Conservation (phyloP, 2,888 invertebrate species). For the Tridacna gigas region DNA sequence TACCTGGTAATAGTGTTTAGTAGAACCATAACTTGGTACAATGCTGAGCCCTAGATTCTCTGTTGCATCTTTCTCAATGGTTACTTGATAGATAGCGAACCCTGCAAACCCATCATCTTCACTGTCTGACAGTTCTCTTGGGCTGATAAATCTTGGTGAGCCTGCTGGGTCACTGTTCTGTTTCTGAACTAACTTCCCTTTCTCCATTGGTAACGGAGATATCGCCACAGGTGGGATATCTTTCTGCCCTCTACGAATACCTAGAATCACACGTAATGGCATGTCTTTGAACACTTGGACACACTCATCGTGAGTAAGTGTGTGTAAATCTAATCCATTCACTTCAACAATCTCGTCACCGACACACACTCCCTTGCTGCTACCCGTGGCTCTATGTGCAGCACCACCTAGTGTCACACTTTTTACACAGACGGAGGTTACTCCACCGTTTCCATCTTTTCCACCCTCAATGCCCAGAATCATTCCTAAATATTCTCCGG, state of each 20-base stretch:
- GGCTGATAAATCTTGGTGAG: slow-evolving; percentile 21
- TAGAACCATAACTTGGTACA: slow-evolving; percentile 79
- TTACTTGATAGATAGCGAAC: slow-evolving; percentile 68
- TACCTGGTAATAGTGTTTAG: slow-evolving; percentile 80
- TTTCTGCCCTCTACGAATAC: slow-evolving; percentile 68
- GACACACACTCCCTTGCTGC: slow-evolving; percentile 87
- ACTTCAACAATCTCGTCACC: slow-evolving; percentile 96
- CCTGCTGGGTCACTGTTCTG: slow-evolving; percentile 25
- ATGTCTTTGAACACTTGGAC: slow-evolving; percentile 96
- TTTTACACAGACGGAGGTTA: slow-evolving; percentile 91
- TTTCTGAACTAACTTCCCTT: not conserved
- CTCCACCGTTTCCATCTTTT: slow-evolving; percentile 92
- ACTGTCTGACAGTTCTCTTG: slow-evolving; percentile 60
- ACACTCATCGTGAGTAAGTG: slow-evolving; percentile 93
- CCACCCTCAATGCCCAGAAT: slow-evolving; percentile 97
- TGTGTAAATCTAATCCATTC: slow-evolving; percentile 91
- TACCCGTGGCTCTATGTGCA: slow-evolving; percentile 78
- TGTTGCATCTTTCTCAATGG: slow-evolving; percentile 69
- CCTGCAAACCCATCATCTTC: slow-evolving; percentile 69
- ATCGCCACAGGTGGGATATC: slow-evolving; percentile 56
- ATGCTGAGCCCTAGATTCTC: slow-evolving; percentile 81
- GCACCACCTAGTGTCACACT: slow-evolving; percentile 81
- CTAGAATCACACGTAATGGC: slow-evolving; percentile 77
- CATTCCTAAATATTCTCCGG: slow-evolving; percentile 95
- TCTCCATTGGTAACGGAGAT: slow-evolving; percentile 41